Evolutionary conservation across 2,888 invertebrate species (phyloP).

Genomic region (Cremastinae sp.): DNA sequence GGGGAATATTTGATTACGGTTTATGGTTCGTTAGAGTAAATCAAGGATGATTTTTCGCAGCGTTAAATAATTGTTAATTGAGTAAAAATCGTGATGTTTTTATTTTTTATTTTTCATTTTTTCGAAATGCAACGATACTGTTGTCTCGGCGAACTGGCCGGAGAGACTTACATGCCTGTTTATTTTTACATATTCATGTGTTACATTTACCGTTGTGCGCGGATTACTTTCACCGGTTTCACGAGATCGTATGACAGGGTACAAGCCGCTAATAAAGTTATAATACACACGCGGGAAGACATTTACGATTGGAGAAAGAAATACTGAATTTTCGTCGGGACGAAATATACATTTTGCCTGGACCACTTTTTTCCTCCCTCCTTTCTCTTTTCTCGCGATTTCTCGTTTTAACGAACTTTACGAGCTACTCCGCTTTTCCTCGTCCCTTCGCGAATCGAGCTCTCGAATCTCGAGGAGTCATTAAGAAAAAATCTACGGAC

Average conservation of each 20-base stretch:
- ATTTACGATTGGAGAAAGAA: slow-evolving; percentile 64
- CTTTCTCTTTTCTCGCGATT: no score
- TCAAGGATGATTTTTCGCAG: not conserved
- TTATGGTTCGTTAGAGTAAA: not conserved
- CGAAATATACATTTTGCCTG: not conserved
- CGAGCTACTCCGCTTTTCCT: not conserved
- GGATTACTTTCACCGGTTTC: slow-evolving; percentile 80
- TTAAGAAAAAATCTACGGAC: slow-evolving; percentile 28
- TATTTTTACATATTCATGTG: slow-evolving; percentile 16
- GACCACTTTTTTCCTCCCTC: not conserved
- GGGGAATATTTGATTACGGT: not conserved
- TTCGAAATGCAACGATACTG: no score
- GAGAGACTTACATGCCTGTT: not conserved
- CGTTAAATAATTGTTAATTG: not conserved
- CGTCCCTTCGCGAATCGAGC: not conserved
- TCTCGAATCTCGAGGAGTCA: slow-evolving; percentile 20
- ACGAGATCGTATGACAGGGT: slow-evolving; percentile 78
- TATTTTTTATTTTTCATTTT: not conserved
- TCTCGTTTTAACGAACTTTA: no score
- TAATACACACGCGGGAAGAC: slow-evolving; percentile 21
- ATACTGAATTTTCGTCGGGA: slow-evolving; percentile 3
- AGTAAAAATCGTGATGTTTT: not conserved
- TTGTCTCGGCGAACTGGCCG: not conserved
- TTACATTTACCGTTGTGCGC: slow-evolving; percentile 48
- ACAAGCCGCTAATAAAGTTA: slow-evolving; percentile 75